phyloP scores from a whole-genome alignment of 2,888 invertebrate species.

The Sarcophaga rosellei region DNA sequence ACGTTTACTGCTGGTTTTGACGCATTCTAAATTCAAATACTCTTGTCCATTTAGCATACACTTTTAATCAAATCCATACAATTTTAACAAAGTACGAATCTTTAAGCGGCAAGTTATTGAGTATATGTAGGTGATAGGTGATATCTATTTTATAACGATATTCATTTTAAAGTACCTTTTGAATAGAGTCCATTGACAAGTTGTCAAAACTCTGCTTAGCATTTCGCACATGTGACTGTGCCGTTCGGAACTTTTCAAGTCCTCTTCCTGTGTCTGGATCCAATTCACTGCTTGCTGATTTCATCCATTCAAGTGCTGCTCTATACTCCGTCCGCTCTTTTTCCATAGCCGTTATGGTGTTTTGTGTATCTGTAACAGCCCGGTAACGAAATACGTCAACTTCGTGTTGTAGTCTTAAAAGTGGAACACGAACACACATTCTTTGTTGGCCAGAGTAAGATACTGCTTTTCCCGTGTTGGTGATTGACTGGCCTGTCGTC shows the following conservation, averaged over 20 bases:
- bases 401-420: slow-evolving; percentile 94
- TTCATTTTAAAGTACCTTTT: slow-evolving; percentile 85
- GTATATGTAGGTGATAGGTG: no score
- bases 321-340: slow-evolving; percentile 97
- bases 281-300: slow-evolving; percentile 95
- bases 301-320: slow-evolving; percentile 99
- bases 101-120: no score
- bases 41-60: no score
- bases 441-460: slow-evolving; percentile 96
- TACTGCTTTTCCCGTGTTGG: slow-evolving; percentile 91
- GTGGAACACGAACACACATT: slow-evolving; percentile 91
- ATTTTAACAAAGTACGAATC: no score
- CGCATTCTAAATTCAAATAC: no score
- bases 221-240: slow-evolving; percentile 89
- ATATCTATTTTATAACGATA: no score
- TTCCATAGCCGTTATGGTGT: slow-evolving; percentile 96
- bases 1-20: no score
- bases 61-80: no score
- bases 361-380: slow-evolving; percentile 85
- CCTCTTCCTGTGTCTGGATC: slow-evolving; percentile 98
- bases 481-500: slow-evolving; percentile 93
- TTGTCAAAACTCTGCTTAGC: slow-evolving; percentile 96
- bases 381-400: slow-evolving; percentile 98
- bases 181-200: slow-evolving; percentile 95
- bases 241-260: slow-evolving; percentile 96